These are phyloP conservation scores for Euleptes europaea DNA, from an alignment of 2,113 vertebrate genomes.

Conservation along the genomic window DNA sequence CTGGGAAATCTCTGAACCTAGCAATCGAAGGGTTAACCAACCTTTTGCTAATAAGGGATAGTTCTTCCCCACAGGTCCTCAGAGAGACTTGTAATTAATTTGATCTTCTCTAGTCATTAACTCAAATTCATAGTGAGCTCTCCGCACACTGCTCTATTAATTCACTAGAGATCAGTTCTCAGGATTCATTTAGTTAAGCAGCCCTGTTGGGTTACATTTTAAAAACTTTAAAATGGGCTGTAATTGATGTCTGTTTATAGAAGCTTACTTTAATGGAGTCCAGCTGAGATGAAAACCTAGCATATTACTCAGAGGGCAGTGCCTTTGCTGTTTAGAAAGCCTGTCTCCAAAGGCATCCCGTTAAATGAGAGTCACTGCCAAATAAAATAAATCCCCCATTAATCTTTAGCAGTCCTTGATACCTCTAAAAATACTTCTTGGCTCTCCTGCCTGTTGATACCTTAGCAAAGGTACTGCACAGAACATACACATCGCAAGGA, in stretches of 20 bases:
- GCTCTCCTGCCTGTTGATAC: slow-evolving; percentile 35
- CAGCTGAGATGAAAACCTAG: slow-evolving; percentile 70
- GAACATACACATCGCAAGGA: not conserved
- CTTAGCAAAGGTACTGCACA: slow-evolving; percentile 28
- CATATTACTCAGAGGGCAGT: slow-evolving; percentile 50
- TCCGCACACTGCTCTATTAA: slow-evolving; percentile 77
- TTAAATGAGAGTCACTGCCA: slow-evolving; percentile 65
- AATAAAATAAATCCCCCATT: slow-evolving; percentile 67
- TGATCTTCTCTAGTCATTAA: slow-evolving; percentile 85
- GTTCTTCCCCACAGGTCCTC: slow-evolving; percentile 74
- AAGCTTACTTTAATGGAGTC: slow-evolving; percentile 82
- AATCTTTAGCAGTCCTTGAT: slow-evolving; percentile 52
- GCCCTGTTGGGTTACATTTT: slow-evolving; percentile 83
- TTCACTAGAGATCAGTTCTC: slow-evolving; percentile 81
- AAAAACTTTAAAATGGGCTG: slow-evolving; percentile 82
- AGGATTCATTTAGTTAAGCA: slow-evolving; percentile 84
- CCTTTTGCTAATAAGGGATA: slow-evolving; percentile 69
- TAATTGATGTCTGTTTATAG: slow-evolving; percentile 86
- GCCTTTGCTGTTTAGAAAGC: slow-evolving; percentile 56
- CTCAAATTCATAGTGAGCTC: slow-evolving; percentile 74
- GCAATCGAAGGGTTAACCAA: slow-evolving; percentile 72
- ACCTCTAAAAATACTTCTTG: slow-evolving; percentile 51
- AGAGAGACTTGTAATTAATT: slow-evolving; percentile 84
- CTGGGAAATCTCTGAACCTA: slow-evolving; percentile 34
- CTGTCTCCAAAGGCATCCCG: slow-evolving; percentile 57